Evolutionary conservation across 2,113 vertebrate species (phyloP).

Genomic region (Raja brachyura): DNA sequence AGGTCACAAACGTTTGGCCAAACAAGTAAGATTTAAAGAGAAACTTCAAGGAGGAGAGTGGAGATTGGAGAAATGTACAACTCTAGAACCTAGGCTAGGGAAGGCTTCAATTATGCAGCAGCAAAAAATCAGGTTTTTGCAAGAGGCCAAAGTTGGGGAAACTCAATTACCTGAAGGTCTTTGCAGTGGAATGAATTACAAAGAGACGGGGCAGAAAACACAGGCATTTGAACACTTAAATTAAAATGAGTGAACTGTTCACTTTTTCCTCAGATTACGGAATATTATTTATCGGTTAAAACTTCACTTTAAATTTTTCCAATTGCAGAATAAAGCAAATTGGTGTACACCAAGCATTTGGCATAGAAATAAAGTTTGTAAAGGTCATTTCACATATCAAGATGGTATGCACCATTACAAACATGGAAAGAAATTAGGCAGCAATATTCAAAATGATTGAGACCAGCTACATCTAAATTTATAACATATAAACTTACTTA

Average conservation of each 20-base stretch:
- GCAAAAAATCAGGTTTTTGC: not conserved
- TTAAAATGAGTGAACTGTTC: not conserved
- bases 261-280: not conserved
- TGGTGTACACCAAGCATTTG: not conserved
- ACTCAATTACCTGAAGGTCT: too few relatives aligned
- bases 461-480: not conserved
- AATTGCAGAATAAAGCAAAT: not conserved
- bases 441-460: not conserved
- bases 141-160: not conserved
- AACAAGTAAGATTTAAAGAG: not conserved
- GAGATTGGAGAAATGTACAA: not conserved
- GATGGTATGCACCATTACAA: not conserved
- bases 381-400: not conserved
- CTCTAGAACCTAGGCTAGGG: not conserved
- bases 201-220: not conserved
- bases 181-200: not conserved
- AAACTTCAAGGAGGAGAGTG: not conserved
- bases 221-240: not conserved
- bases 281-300: not conserved
- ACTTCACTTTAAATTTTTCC: not conserved
- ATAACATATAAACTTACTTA: not conserved
- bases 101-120: not conserved
- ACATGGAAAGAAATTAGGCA: not conserved
- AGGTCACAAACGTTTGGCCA: not conserved
- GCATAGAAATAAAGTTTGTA: not conserved